Base-by-base conservation (phyloP, 2,797 vertebrate genomes). In the Clamator glandarius region DNA sequence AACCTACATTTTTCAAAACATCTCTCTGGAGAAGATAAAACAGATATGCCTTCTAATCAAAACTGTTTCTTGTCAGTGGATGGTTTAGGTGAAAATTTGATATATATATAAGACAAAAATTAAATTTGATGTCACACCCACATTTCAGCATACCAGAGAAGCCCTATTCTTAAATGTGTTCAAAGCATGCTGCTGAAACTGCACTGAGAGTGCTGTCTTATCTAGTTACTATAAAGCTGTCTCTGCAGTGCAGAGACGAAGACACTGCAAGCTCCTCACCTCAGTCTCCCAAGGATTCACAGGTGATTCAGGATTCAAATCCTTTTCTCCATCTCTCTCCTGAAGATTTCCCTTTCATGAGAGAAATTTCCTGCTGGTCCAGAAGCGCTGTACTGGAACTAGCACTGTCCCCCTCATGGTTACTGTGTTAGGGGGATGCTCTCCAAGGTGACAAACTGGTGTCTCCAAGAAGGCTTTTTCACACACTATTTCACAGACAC, bases 131-230 rank as follows among this genome's bases (percentile, higher is more conserved):
- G 31, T 72, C 39, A 41, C 3, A 26, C 0, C 3, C 14, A 3
- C 20, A 33, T 18, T 66, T 63, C 35, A 68, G 55, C 36, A 85
- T 84, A 41, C 6, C 9, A 61, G 35, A 87, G 63, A 55, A 87
- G 14, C 8, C 7, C 12, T 81, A 11, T 25, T 75, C 31, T 86
- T 33, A 23, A n/a, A 69, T 20, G 31, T 36, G 6, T 6, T 42
- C 0, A 0, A 67, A 57, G 20, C 3, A 3, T 14, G 31, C 41
- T 64, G 41, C 44, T 0, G 0, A 94, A 84, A 58, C 41, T 3
- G 0, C 0, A 0, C 70, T 18, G 7, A 31, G 25, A 33, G 23
- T 0, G 0, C 48, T 55, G 67, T 13, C 39, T 24, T 29, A n/a
- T 25, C 25, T 10, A 11, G 23, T 8, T 78, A 41, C 33, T 46